Conservation (phyloP, 2,797 vertebrate genomes). For the Gymnoscopelus microlampas region DNA sequence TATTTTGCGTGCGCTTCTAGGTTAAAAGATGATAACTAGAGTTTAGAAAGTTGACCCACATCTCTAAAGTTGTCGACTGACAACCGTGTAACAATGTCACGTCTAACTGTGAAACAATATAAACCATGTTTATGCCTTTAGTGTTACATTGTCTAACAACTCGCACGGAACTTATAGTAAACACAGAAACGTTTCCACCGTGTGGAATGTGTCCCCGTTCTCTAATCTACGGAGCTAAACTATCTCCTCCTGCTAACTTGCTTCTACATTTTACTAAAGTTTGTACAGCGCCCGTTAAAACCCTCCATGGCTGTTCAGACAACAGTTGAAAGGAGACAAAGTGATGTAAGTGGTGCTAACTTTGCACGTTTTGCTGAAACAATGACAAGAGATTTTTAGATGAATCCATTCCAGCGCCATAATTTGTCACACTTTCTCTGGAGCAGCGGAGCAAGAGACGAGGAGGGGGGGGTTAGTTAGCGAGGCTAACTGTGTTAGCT, state of each 20-base stretch:
- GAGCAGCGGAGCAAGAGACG: constrained; percentile 19
- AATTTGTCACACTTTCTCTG: constrained; percentile 70
- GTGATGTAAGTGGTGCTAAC: neutral
- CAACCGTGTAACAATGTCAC: too few species aligned
- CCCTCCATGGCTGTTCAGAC: too few species aligned
- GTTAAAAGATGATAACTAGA: too few species aligned
- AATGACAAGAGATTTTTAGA: constrained; percentile 33
- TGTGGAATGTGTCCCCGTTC: neutral
- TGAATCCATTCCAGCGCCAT: constrained; percentile 68
- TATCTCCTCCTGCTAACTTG: too few species aligned
- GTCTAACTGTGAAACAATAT: too few species aligned
- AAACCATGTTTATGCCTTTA: neutral
- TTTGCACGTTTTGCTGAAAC: constrained; percentile 14
- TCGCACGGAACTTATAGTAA: neutral
- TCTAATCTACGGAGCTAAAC: too few species aligned
- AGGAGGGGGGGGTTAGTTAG: constrained; percentile 45
- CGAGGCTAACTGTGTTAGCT: constrained; percentile 66
- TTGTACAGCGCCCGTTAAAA: too few species aligned
- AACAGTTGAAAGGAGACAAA: too few species aligned
- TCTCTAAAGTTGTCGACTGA: too few species aligned
- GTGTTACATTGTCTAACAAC: neutral
- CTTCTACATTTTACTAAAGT: too few species aligned
- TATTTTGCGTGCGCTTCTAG: neutral
- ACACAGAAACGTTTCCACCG: neutral
- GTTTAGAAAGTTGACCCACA: too few species aligned